Percentiles rank a stretch among this genome's conserved stretches.
phyloP scores from a whole-genome alignment of 2,888 invertebrate species.

The Tetanocera ferruginea region DNA sequence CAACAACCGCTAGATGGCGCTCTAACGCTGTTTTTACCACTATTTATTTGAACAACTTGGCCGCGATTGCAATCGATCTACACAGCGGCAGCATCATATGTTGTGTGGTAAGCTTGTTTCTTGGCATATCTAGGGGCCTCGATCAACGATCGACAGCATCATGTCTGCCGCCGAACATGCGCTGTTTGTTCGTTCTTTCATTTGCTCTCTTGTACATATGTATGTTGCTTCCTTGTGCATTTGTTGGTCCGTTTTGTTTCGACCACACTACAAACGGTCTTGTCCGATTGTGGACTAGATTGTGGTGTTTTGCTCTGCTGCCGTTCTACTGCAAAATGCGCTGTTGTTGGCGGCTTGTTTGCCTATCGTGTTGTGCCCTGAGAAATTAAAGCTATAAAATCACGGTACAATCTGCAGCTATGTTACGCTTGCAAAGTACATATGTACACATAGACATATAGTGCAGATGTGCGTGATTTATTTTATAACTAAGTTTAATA shows the following conservation, averaged over 20 bases:
- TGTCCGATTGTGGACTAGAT: slow-evolving; percentile 31
- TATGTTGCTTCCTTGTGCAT: background rate
- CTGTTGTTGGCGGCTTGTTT: background rate
- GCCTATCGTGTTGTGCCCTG: background rate
- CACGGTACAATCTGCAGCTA: background rate
- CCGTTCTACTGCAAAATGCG: background rate
- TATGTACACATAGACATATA: background rate
- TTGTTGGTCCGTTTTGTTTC: slow-evolving; percentile 1
- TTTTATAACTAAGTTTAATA: background rate
- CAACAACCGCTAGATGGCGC: slow-evolving; percentile 41
- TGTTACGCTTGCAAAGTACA: background rate
- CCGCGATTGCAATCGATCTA: slow-evolving; percentile 59
- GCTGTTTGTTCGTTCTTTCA: slow-evolving; percentile 7
- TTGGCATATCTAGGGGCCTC: slow-evolving; percentile 15
- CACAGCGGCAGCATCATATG: slow-evolving; percentile 29
- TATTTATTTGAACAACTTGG: slow-evolving; percentile 52
- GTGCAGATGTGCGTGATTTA: background rate
- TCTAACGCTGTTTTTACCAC: slow-evolving; percentile 51
- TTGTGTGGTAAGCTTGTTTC: slow-evolving; percentile 16
- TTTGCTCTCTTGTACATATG: background rate
- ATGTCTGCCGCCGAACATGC: slow-evolving; percentile 13
- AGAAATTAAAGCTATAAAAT: background rate
- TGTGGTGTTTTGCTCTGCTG: background rate
- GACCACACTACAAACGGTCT: background rate
- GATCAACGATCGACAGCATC: slow-evolving; percentile 4